Evolutionary conservation across 2,113 vertebrate genomes (phyloP).

Genomic region (Rousettus leschenaultii): DNA sequence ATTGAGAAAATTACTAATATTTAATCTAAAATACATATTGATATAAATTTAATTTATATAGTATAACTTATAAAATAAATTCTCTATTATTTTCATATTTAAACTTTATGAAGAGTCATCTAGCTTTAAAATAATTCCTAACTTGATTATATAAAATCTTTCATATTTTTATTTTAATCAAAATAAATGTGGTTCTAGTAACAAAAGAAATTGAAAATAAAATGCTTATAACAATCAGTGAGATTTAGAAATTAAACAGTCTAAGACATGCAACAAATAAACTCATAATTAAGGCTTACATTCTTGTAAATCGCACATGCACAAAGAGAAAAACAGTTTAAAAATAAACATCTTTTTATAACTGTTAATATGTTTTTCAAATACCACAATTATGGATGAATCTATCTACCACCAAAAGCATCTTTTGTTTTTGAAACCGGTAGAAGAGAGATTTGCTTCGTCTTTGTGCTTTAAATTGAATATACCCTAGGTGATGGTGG

Average conservation of each 20-base stretch:
- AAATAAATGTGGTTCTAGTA: background rate
- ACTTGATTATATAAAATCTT: background rate
- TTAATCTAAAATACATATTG: slow-evolving; percentile 32
- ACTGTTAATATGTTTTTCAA: background rate
- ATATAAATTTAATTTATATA: background rate
- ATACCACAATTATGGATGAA: background rate
- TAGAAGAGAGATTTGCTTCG: background rate
- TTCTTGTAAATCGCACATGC: background rate
- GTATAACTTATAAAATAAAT: background rate
- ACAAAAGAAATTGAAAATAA: slow-evolving; percentile 31
- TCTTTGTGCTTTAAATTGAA: background rate
- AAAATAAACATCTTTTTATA: background rate
- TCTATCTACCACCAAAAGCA: background rate
- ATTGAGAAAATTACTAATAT: slow-evolving; percentile 64
- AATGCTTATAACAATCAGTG: background rate
- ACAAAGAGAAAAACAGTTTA: background rate
- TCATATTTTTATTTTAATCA: background rate
- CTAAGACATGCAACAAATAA: background rate
- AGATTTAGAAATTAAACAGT: slow-evolving; percentile 24
- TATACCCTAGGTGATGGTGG: background rate
- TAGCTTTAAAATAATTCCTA: background rate
- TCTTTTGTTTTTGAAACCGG: background rate
- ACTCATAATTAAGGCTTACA: slow-evolving; percentile 4
- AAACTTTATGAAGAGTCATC: background rate
- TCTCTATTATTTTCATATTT: slow-evolving; percentile 21